Percentiles rank a stretch among this genome's conserved stretches.
Evolutionary conservation across 2,113 vertebrate genomes (phyloP).

Genomic region (Leucopsar rothschildi): DNA sequence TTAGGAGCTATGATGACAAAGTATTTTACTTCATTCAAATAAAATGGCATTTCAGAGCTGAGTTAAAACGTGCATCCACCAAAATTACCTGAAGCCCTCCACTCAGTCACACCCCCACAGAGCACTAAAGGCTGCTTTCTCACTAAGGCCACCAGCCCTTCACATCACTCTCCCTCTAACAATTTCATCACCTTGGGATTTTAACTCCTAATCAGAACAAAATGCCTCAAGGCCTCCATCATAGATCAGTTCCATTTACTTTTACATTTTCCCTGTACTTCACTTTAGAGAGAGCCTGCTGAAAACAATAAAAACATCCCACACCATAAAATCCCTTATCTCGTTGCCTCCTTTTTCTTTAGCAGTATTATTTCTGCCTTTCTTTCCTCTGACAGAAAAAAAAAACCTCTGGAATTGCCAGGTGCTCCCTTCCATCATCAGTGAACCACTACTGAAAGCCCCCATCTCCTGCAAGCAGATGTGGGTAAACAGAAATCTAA

Average conservation of each 20-base stretch:
- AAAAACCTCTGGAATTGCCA: background rate
- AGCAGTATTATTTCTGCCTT: background rate
- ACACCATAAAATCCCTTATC: background rate
- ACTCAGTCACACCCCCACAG: background rate
- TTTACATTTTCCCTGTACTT: background rate
- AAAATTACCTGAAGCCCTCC: background rate
- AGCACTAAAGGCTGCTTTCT: background rate
- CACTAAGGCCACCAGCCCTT: background rate
- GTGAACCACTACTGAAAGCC: background rate
- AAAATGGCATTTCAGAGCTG: background rate
- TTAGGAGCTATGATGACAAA: background rate
- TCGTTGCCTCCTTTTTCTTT: background rate
- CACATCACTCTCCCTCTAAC: background rate
- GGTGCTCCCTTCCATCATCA: background rate
- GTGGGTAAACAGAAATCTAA: background rate
- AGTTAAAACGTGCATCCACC: background rate
- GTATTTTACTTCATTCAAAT: background rate
- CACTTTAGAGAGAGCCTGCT: background rate
- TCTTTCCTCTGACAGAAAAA: background rate
- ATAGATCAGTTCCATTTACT: background rate
- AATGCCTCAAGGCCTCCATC: background rate
- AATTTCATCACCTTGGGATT: background rate
- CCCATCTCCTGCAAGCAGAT: background rate
- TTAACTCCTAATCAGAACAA: background rate
- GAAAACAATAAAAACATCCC: background rate